A percentile compares a stretch with the other conserved stretches of the same genome.
Evolutionary conservation across 2,797 vertebrate genomes (phyloP).

Genomic region (Typhlichthys subterraneus): DNA sequence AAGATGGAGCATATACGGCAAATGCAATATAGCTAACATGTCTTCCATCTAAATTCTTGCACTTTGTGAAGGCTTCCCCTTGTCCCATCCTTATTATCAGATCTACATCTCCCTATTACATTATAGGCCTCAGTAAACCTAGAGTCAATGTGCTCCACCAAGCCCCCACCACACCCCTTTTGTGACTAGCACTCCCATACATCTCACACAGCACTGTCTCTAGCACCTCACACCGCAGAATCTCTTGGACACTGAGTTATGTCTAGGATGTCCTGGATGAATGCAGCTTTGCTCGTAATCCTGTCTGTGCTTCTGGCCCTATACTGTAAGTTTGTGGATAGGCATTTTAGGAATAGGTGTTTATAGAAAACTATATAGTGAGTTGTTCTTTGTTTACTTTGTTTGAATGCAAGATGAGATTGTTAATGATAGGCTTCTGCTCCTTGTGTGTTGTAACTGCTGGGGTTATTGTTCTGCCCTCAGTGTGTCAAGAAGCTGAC

Average conservation of each 20-base stretch:
- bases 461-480: constrained; percentile 29
- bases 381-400: too few relatives aligned
- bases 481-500: constrained; percentile 72
- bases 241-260: constrained; percentile 19
- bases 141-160: constrained; percentile 19
- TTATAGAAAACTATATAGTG: background rate
- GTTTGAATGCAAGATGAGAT: too few relatives aligned
- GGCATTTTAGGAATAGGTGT: constrained; percentile 1
- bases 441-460: constrained; percentile 11
- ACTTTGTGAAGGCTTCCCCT: background rate
- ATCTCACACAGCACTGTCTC: constrained; percentile 44
- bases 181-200: constrained; percentile 14
- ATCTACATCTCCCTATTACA: constrained; percentile 36
- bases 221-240: constrained; percentile 7
- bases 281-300: constrained; percentile 65
- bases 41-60: constrained; percentile 9
- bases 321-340: constrained; percentile 75
- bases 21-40: background rate
- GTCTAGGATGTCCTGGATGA: constrained; percentile 79
- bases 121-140: constrained; percentile 36
- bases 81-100: constrained; percentile 39
- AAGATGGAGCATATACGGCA: background rate
- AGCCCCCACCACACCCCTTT: constrained; percentile 37
- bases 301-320: constrained; percentile 68
- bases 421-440: constrained; percentile 13